phyloP scores from a whole-genome alignment of 2,888 invertebrate genomes.

The Clistopyga incitator region DNA sequence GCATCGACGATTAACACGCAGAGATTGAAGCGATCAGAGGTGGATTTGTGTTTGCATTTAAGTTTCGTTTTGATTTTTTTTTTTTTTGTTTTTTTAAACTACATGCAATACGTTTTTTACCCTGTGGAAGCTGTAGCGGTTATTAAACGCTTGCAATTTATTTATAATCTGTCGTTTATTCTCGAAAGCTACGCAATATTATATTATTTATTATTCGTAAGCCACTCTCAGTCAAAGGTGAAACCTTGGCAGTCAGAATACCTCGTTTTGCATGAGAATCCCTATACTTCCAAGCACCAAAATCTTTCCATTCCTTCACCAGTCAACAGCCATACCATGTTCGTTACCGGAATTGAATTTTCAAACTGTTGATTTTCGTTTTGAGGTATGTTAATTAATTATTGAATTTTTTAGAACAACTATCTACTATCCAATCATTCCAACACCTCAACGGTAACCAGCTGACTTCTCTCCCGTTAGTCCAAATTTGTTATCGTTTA shows the following conservation, averaged over 20 bases:
- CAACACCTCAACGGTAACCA: conserved; percentile 55
- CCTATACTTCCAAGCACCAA: conserved; percentile 57
- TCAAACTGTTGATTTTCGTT: conserved; percentile 34
- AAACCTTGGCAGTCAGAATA: conserved; percentile 69
- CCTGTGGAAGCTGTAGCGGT: conserved; percentile 64
- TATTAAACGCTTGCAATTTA: conserved; percentile 54
- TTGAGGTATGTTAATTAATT: conserved; percentile 37
- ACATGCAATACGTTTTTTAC: conserved; percentile 64
- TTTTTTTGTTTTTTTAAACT: conserved; percentile 56
- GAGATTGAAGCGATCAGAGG: conserved; percentile 62
- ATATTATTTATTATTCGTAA: conserved; percentile 26
- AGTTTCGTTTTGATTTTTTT: conserved; percentile 40
- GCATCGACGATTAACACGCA: conserved; percentile 61
- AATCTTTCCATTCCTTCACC: conserved; percentile 61
- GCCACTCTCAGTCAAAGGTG: conserved; percentile 31
- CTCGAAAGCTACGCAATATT: conserved; percentile 46
- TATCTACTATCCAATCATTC: conserved; percentile 24
- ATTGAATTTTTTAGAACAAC: conserved; percentile 33
- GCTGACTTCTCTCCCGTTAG: conserved; percentile 50
- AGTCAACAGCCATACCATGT: conserved; percentile 59
- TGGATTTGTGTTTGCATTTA: conserved; percentile 60
- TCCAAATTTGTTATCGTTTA: conserved; percentile 42
- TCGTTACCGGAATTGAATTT: conserved; percentile 28
- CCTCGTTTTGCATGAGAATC: conserved; percentile 59
- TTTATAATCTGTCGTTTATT: conserved; percentile 43